These are phyloP conservation scores for Lysandra bellargus DNA, from an alignment of 2,888 invertebrate genomes.

Conservation along the genomic window DNA sequence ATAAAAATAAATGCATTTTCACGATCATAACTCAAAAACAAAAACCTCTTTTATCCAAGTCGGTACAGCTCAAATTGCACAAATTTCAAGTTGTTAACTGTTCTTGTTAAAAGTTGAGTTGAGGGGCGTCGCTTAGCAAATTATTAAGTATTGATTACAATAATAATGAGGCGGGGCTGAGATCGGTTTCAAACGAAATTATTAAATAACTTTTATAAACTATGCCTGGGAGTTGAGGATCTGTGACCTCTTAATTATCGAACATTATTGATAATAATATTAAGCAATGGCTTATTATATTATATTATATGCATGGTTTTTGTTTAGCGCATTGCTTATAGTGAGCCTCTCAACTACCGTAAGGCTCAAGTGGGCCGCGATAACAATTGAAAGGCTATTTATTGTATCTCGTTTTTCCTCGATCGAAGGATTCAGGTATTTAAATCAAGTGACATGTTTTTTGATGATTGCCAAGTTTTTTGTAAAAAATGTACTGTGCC, in stretches of 20 bases:
- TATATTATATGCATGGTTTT: no score
- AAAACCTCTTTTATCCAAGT: neutral
- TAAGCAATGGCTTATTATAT: no score
- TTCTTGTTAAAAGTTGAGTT: constrained; percentile 34
- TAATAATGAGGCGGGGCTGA: constrained; percentile 3
- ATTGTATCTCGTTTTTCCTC: no score
- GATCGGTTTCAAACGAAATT: constrained; percentile 10
- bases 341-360: no score
- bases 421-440: no score
- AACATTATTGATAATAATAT: neutral
- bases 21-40: neutral
- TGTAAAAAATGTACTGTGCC: no score
- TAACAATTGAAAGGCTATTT: no score
- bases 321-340: no score
- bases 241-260: neutral
- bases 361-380: no score
- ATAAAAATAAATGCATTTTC: neutral
- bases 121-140: constrained; percentile 33
- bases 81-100: constrained; percentile 23
- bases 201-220: constrained; percentile 17
- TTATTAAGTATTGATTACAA: constrained; percentile 31
- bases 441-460: no score
- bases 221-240: neutral
- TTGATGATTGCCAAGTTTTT: no score
- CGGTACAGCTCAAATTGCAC: neutral